These are phyloP conservation scores for Hemitrygon akajei DNA, from an alignment of 2,797 vertebrate genomes.

Conservation along the genomic window DNA sequence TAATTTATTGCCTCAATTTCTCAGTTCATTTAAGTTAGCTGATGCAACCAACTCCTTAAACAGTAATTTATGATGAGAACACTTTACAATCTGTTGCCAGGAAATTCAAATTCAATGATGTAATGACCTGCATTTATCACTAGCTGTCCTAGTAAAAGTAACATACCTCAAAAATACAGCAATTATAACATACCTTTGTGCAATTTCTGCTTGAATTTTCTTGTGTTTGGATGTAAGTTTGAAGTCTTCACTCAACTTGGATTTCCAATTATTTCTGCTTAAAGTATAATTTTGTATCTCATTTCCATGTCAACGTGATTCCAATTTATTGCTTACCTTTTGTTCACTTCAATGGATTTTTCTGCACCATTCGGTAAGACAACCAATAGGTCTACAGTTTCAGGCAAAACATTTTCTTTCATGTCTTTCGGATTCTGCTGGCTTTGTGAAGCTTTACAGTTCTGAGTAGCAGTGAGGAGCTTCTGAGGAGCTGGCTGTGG, in stretches of 20 bases:
- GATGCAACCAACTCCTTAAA: neutral
- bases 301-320: neutral
- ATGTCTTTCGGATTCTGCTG: constrained; percentile 53
- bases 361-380: constrained; percentile 69
- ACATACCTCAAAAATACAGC: neutral
- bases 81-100: neutral
- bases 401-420: constrained; percentile 69
- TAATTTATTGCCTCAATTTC: neutral
- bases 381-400: constrained; percentile 64
- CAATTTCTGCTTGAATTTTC: too few species aligned
- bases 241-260: too few species aligned
- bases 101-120: neutral
- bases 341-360: constrained; percentile 64
- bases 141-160: too few species aligned
- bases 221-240: too few species aligned
- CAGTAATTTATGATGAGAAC: neutral
- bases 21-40: neutral
- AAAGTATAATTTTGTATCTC: neutral
- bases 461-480: constrained; percentile 51
- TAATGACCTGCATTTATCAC: neutral
- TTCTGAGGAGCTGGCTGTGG: constrained; percentile 61
- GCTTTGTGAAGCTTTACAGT: neutral
- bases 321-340: constrained; percentile 64
- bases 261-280: neutral
- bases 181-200: neutral